Conservation (phyloP, 2,888 invertebrate species). For the Drosophila prostipennis region DNA sequence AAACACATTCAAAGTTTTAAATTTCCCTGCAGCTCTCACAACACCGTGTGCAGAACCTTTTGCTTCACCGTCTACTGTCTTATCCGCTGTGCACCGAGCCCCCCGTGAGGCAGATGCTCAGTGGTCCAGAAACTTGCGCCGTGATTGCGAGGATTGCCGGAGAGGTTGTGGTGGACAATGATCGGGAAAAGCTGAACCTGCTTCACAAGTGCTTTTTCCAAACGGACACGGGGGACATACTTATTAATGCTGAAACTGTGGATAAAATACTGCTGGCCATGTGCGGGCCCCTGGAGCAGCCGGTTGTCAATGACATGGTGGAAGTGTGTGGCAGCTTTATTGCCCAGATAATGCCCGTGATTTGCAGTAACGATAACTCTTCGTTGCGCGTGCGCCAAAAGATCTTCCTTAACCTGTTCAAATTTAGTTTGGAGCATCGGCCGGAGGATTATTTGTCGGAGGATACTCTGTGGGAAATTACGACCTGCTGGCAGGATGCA, state of each 20-base stretch:
- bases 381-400: slow-evolving; percentile 82
- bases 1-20: not conserved
- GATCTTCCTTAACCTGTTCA: slow-evolving; percentile 85
- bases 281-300: slow-evolving; percentile 68
- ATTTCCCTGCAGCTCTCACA: slow-evolving; percentile 63
- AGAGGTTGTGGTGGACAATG: slow-evolving; percentile 70
- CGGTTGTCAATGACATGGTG: slow-evolving; percentile 76
- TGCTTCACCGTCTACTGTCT: slow-evolving; percentile 82
- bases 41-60: slow-evolving; percentile 73
- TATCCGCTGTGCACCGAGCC: slow-evolving; percentile 82
- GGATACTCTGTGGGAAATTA: slow-evolving; percentile 86
- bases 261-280: slow-evolving; percentile 80
- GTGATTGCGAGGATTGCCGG: slow-evolving; percentile 77
- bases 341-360: slow-evolving; percentile 85
- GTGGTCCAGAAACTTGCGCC: slow-evolving; percentile 66
- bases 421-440: slow-evolving; percentile 83
- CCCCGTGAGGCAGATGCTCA: slow-evolving; percentile 77
- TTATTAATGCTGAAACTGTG: slow-evolving; percentile 80
- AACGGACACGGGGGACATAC: slow-evolving; percentile 82
- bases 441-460: slow-evolving; percentile 80
- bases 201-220: slow-evolving; percentile 84
- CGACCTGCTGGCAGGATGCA: slow-evolving; percentile 86
- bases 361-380: slow-evolving; percentile 84
- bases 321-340: slow-evolving; percentile 86
- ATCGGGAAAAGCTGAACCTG: slow-evolving; percentile 80